These are phyloP conservation scores for Mugil cephalus DNA, from an alignment of 2,113 vertebrate species.

Conservation along the genomic window DNA sequence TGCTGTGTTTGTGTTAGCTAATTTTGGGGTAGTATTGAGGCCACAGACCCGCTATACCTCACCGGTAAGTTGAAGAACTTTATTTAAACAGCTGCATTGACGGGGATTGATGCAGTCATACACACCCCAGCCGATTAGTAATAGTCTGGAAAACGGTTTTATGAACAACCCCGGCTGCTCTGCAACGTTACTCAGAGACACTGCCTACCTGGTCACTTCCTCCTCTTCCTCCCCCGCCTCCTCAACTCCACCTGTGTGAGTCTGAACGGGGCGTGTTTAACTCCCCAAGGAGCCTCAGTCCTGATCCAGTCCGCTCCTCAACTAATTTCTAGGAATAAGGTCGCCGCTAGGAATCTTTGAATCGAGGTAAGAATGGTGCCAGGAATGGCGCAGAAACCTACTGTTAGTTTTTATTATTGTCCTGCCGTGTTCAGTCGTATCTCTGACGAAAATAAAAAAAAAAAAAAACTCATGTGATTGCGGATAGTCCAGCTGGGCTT, in stretches of 20 bases:
- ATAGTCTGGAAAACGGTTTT: too few species aligned
- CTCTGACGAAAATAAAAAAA: neutral
- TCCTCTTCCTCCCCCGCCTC: neutral
- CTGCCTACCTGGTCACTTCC: neutral
- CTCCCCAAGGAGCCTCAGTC: slow-evolving; percentile 3
- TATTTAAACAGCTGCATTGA: too few species aligned
- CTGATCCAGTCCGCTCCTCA: slow-evolving; percentile 16
- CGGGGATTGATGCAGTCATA: too few species aligned
- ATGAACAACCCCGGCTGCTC: too few species aligned
- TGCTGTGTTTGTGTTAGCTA: too few species aligned
- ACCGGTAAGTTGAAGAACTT: too few species aligned
- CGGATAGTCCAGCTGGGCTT: neutral
- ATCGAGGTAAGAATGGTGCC: slow-evolving; percentile 55
- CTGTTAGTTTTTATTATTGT: neutral
- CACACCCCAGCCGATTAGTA: too few species aligned
- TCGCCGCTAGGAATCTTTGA: neutral
- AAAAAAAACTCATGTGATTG: neutral
- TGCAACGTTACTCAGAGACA: too few species aligned
- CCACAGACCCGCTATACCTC: too few species aligned
- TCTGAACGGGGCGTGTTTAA: slow-evolving; percentile 53
- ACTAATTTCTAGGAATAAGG: slow-evolving; percentile 20
- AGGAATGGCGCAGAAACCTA: too few species aligned
- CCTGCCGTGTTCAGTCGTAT: neutral
- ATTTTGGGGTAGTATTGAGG: too few species aligned
- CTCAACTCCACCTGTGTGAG: slow-evolving; percentile 50